These are phyloP conservation scores for Phenganax subtilis DNA, from an alignment of 92 coral and sea anemone genomes.

Conservation along the genomic window DNA sequence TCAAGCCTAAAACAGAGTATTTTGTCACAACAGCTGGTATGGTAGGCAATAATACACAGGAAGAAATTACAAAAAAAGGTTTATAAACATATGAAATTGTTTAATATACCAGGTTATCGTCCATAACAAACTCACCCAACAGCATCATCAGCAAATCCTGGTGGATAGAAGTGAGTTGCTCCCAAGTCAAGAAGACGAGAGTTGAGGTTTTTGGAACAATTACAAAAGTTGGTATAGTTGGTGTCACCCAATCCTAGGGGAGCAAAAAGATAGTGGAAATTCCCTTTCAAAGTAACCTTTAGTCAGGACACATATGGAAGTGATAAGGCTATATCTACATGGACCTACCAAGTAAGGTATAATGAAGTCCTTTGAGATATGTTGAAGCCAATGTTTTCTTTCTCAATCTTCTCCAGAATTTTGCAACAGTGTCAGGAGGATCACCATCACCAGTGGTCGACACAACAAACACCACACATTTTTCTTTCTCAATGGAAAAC, in stretches of 20 bases:
- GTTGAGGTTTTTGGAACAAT: conserved; percentile 72
- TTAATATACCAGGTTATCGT: no score
- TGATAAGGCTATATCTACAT: neutral
- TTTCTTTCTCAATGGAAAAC: conserved; percentile 73
- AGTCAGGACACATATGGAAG: neutral
- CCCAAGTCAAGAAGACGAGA: conserved; percentile 74
- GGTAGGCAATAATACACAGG: neutral
- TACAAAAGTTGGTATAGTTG: conserved; percentile 92
- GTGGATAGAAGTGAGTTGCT: conserved; percentile 68
- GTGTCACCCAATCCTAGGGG: conserved; percentile 76
- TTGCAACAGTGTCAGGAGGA: conserved; percentile 88
- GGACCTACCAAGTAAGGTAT: conserved; percentile 54
- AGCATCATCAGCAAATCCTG: conserved; percentile 93
- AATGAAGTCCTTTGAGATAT: conserved; percentile 64
- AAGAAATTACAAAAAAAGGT: neutral
- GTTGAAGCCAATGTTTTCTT: conserved; percentile 74
- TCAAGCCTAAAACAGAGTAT: conserved; percentile 47
- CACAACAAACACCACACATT: conserved; percentile 81
- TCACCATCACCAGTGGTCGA: conserved; percentile 99
- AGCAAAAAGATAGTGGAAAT: neutral
- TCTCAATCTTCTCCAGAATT: conserved; percentile 79
- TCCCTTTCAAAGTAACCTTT: neutral
- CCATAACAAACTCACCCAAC: conserved; percentile 54
- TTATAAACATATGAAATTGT: neutral
- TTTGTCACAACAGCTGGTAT: neutral